Conservation (phyloP, 2,113 vertebrate genomes). For the Cryptoleucopteryx plumbea region DNA sequence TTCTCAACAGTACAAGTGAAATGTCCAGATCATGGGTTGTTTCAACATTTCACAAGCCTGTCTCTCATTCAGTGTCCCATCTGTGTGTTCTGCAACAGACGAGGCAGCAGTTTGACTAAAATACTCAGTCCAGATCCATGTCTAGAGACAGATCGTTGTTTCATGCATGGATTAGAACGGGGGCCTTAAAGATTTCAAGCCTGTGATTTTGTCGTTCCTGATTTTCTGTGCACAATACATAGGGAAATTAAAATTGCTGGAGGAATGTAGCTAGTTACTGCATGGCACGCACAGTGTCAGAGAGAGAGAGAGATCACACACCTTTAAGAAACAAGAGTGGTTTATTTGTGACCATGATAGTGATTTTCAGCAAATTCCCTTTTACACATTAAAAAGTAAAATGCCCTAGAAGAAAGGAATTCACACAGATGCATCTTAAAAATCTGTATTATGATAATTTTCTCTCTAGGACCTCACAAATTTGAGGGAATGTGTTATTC, state of each 20-base stretch:
- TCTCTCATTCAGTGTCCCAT: not conserved
- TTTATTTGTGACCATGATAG: not conserved
- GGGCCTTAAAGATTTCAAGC: not conserved
- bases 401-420: not conserved
- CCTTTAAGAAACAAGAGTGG: not conserved
- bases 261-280: not conserved
- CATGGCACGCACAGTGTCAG: not conserved
- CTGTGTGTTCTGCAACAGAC: not conserved
- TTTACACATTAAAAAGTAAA: not conserved
- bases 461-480: not conserved
- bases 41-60: not conserved
- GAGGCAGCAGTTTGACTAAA: not conserved
- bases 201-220: not conserved
- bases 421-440: not conserved
- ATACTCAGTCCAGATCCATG: not conserved
- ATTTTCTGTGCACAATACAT: not conserved
- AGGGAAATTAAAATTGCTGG: not conserved
- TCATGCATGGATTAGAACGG: not conserved
- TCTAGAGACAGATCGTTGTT: not conserved
- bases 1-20: not conserved
- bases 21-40: not conserved
- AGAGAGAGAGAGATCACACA: accelerated
- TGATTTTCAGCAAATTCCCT: not conserved
- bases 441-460: not conserved
- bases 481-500: not conserved